Conservation (phyloP, 2,888 invertebrate genomes). For the Himalopsyche japonica region DNA sequence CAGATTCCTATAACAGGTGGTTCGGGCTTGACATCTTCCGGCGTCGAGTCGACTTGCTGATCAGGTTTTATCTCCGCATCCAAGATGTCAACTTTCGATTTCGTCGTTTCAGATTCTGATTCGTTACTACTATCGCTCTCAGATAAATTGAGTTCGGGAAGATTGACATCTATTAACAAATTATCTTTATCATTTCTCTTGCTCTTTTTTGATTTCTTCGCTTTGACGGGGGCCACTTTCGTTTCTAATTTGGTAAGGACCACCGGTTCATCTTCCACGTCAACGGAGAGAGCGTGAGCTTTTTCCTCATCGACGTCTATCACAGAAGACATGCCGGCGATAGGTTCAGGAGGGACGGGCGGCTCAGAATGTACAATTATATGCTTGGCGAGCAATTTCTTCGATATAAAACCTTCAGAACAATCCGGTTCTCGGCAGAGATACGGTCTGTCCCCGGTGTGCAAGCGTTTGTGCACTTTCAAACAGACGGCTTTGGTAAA, state of each 20-base stretch:
- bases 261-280: slow-evolving; percentile 37
- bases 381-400: slow-evolving; percentile 76
- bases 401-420: slow-evolving; percentile 78
- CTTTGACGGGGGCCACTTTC: slow-evolving; percentile 36
- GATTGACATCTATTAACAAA: slow-evolving; percentile 60
- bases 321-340: slow-evolving; percentile 28
- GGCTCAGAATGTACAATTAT: slow-evolving; percentile 63
- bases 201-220: slow-evolving; percentile 48
- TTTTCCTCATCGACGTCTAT: slow-evolving; percentile 39
- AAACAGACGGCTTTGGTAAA: slow-evolving; percentile 78
- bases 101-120: slow-evolving; percentile 43
- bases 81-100: slow-evolving; percentile 3
- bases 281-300: slow-evolving; percentile 31
- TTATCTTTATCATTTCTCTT: slow-evolving; percentile 57
- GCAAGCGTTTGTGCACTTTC: slow-evolving; percentile 83
- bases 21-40: slow-evolving; percentile 60
- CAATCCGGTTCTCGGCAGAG: slow-evolving; percentile 73
- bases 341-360: slow-evolving; percentile 23
- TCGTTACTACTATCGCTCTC: slow-evolving; percentile 83
- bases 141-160: slow-evolving; percentile 81
- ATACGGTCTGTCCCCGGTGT: slow-evolving; percentile 72
- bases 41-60: slow-evolving; percentile 39
- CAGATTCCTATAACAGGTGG: slow-evolving; percentile 72
- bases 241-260: slow-evolving; percentile 29
- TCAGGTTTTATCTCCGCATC: background rate